Evolutionary conservation across 2,797 vertebrate species (phyloP), one percentile per base, ranked within the genome.

Genomic region (Leptodactylus fallax): DNA sequence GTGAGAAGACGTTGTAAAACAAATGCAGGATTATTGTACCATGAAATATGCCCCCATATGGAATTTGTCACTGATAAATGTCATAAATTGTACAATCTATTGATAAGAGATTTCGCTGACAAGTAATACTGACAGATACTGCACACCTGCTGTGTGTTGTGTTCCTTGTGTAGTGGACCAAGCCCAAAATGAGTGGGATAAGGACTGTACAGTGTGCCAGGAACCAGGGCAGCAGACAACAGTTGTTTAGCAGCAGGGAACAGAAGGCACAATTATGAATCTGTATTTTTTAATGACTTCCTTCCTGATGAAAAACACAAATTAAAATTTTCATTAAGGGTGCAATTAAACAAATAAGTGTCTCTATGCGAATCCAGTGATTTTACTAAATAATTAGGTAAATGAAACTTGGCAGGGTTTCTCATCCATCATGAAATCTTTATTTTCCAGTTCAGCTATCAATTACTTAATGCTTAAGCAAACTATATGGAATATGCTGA

Each of bases 311-410:
- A 81, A 63, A 65, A 81, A 51, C 58, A 81, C 79, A 81, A 63
- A 81, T 81, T 81, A n/a, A 63, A 81, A 81, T 84, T 84, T 84
- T 84, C 51, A 45, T 84, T 84, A 74, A 60, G 53, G 53, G 27
- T n/a, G 55, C 36, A 84, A 72, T 74, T 84, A 84, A 74, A 84
- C 60, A 81, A 81, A 81, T 81, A 81, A 81, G 79, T 81, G 79
- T 65, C 79, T 81, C 79, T 63, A 81, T 81, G 79, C 51, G 79
- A 65, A 81, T 81, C 19, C 45, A 81, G 65, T 65, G 79, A 63
- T 65, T 81, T 65, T 65, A 63, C 60, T 49, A 81, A 81, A 81
- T 81, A n/a, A 81, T 81, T 63, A n/a, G 21, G 45, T 61, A 9
- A 47, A 23, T 61, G 21, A 63, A 65, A 81, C 2, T 81, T 81